Percentiles rank a stretch among this genome's conserved stretches.
phyloP scores from a whole-genome alignment of 2,888 invertebrate genomes.

The Cordilura impudica region DNA sequence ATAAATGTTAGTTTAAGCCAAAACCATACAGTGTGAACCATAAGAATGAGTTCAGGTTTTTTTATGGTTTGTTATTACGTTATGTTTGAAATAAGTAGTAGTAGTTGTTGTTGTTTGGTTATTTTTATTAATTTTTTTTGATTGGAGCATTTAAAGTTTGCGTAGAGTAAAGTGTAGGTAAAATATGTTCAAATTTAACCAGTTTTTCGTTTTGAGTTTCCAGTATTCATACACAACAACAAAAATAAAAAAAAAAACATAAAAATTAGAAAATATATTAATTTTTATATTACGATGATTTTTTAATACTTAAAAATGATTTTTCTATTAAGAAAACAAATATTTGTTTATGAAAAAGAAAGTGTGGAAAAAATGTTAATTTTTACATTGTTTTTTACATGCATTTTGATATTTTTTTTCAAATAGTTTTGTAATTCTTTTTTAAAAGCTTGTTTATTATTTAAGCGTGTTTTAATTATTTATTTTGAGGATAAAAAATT shows the following conservation, averaged over 20 bases:
- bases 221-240: not conserved
- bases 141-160: not conserved
- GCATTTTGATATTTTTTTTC: not conserved
- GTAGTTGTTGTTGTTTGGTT: not conserved
- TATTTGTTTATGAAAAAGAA: not conserved
- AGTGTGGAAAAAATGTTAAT: conserved; percentile 4
- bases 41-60: not conserved
- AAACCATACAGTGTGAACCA: conserved; percentile 1
- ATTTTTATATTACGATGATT: not conserved
- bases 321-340: conserved; percentile 6
- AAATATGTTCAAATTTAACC: conserved; percentile 18
- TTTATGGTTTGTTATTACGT: not conserved
- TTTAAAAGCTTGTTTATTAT: conserved; percentile 22
- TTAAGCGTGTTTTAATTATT: conserved; percentile 14
- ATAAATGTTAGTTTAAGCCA: too few relatives aligned
- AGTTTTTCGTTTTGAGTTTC: not conserved
- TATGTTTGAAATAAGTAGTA: not conserved
- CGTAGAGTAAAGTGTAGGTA: not conserved
- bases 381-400: conserved; percentile 10
- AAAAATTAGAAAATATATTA: conserved; percentile 1
- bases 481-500: not conserved
- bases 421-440: conserved; percentile 6
- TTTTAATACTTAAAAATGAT: conserved; percentile 6
- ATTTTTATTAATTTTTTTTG: not conserved
- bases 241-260: not conserved